phyloP scores from a whole-genome alignment of 2,888 invertebrate species.

The Acholoe squamosa region DNA sequence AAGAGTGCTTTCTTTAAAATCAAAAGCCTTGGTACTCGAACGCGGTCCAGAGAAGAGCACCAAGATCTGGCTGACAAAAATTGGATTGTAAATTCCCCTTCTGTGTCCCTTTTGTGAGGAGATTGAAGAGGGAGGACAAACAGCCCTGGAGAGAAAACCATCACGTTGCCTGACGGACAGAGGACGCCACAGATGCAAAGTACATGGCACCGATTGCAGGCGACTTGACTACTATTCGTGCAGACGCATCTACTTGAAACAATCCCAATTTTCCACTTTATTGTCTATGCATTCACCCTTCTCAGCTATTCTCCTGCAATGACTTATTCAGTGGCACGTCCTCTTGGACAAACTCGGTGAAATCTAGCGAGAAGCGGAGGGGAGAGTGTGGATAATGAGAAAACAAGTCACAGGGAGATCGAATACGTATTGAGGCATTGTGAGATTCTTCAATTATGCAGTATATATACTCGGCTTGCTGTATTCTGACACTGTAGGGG shows the following conservation, averaged over 20 bases:
- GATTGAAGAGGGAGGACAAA: not conserved
- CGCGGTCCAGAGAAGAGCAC: not conserved
- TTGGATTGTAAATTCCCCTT: slow-evolving; percentile 32
- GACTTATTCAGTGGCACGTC: slow-evolving; percentile 21
- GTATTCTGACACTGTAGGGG: not conserved
- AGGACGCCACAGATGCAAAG: not conserved
- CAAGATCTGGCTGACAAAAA: not conserved
- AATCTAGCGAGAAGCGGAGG: no score
- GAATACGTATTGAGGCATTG: not conserved
- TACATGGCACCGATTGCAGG: not conserved
- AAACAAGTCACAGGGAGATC: not conserved
- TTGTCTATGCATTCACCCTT: slow-evolving; percentile 23
- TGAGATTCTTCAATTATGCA: slow-evolving; percentile 8
- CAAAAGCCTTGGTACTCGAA: not conserved
- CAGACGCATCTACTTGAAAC: slow-evolving; percentile 20
- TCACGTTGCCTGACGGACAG: not conserved
- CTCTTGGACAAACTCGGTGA: not conserved
- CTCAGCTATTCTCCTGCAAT: not conserved
- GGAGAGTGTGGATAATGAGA: not conserved
- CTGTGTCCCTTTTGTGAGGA: slow-evolving; percentile 11
- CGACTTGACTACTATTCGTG: not conserved
- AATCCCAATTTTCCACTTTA: slow-evolving; percentile 43
- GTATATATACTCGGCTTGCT: not conserved
- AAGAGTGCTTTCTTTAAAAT: not conserved
- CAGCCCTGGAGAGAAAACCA: not conserved